These are phyloP conservation scores for Gryon sp. DNA, from an alignment of 1,140 invertebrate species.

Conservation along the genomic window DNA sequence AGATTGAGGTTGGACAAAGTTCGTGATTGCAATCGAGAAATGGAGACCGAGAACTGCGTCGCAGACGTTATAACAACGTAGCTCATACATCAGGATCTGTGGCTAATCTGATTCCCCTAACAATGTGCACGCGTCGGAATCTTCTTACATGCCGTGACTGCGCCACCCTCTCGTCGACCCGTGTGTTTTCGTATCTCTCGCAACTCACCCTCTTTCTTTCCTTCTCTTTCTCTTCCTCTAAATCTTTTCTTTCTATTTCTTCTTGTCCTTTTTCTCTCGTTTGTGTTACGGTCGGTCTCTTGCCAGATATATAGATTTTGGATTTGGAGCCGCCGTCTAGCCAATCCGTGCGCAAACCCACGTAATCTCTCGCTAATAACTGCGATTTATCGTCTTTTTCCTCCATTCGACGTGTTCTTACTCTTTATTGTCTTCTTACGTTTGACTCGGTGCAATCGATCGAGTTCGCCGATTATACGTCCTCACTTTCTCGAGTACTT, in stretches of 20 bases:
- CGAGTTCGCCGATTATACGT: constrained; percentile 56
- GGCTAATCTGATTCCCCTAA: constrained; percentile 80
- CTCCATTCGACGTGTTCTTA: constrained; percentile 56
- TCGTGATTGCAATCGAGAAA: constrained; percentile 61
- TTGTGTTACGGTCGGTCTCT: constrained; percentile 44
- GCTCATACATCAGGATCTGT: constrained; percentile 78
- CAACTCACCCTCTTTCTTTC: not conserved
- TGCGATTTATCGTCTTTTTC: constrained; percentile 71
- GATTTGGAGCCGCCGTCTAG: constrained; percentile 69
- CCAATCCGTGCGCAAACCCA: constrained; percentile 73
- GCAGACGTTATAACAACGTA: constrained; percentile 65
- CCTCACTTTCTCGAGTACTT: constrained; percentile 34
- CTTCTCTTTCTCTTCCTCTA: not conserved
- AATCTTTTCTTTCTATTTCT: no score
- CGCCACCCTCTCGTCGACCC: constrained; percentile 36
- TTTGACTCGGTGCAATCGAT: constrained; percentile 52
- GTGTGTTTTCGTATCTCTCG: constrained; percentile 45
- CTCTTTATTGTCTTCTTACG: constrained; percentile 62
- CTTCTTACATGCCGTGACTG: constrained; percentile 74
- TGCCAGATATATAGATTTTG: constrained; percentile 75
- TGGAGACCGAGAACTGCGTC: constrained; percentile 52
- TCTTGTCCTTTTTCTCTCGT: constrained; percentile 25
- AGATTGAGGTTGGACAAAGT: constrained; percentile 53
- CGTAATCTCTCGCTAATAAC: constrained; percentile 79
- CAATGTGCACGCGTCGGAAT: constrained; percentile 80